phyloP scores from a whole-genome alignment of 1,140 invertebrate genomes.

The Ceratosolen fusciceps region DNA sequence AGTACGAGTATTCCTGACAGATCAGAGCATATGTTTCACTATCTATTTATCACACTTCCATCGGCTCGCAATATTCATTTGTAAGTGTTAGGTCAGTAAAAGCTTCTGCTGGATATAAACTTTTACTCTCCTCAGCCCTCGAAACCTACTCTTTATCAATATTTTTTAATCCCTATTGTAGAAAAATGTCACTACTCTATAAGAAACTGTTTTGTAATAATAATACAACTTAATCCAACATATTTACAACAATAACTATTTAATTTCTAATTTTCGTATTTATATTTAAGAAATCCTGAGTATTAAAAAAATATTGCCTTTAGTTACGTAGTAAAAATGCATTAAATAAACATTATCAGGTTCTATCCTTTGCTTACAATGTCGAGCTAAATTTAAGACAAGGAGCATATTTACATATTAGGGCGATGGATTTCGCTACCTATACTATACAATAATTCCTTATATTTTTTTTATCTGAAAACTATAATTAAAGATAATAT shows the following conservation, averaged over 20 bases:
- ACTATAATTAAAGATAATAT: neutral
- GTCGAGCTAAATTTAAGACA: neutral
- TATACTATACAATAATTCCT: neutral
- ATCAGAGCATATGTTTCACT: slow-evolving; percentile 34
- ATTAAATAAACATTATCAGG: neutral
- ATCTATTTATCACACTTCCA: slow-evolving; percentile 51
- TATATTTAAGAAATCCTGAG: neutral
- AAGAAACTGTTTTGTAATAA: no score
- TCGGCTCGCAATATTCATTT: slow-evolving; percentile 18
- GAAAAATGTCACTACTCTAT: no score
- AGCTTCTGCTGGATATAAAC: neutral
- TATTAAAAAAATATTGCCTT: neutral
- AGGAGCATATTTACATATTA: neutral
- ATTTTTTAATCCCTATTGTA: no score
- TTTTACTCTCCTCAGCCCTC: no score
- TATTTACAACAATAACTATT: no score
- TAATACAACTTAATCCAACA: no score
- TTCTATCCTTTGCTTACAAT: neutral
- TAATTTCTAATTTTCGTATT: no score
- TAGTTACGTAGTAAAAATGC: neutral
- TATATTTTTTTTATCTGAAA: neutral
- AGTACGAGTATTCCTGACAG: slow-evolving; percentile 45
- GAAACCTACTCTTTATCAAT: no score
- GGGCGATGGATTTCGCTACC: neutral
- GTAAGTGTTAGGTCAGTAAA: neutral